Evolutionary conservation across 2,113 vertebrate genomes (phyloP), one percentile per base, ranked within the genome.

Genomic region (Seriola quinqueradiata): DNA sequence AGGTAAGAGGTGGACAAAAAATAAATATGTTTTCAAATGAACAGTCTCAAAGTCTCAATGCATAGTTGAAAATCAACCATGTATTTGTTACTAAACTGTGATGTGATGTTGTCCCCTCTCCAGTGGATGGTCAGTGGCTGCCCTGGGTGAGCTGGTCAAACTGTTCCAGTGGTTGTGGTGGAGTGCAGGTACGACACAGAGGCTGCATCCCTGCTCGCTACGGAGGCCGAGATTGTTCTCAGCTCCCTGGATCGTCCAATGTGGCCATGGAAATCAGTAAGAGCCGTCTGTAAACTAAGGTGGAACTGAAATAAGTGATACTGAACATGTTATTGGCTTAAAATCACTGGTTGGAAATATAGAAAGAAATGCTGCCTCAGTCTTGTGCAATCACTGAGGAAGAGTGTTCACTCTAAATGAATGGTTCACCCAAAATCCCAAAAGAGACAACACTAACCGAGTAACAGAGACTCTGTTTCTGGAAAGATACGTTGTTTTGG

Each of bases 111-210:
- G 66, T 1, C 38, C 2, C 78, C 11, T 4, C 46, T 44, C 9
- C 72, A 98, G 97, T 96, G 82, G 96, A 98, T 0, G 96, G 96
- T 0, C 79, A 82, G 0, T 98, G 97, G 97, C 84, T 93, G 5
- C 82, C 95, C 0, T 99, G 97, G 97, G 92, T 77, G 0, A 90
- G 72, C 10, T 98, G 97, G 97, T 97, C 97, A 0, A 95, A 93
- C 63, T 99, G 97, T 84, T 94, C 93, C 0, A 85, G 85, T 66
- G 88, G 87, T 0, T 97, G 97, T 46, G 90, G 91, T 0, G 97
- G 96, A 2, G 85, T 96, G 46, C 93, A 92, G 82, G 87, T 95
- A 0, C 92, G 96, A 11, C 92, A 89, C 6, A 91, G 97, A 60
- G 92, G 79, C n/a, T 97, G 97, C 84, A 76, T 32, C 9, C 92